Conservation (phyloP, 2,797 vertebrate species). For the Xenopus petersii region DNA sequence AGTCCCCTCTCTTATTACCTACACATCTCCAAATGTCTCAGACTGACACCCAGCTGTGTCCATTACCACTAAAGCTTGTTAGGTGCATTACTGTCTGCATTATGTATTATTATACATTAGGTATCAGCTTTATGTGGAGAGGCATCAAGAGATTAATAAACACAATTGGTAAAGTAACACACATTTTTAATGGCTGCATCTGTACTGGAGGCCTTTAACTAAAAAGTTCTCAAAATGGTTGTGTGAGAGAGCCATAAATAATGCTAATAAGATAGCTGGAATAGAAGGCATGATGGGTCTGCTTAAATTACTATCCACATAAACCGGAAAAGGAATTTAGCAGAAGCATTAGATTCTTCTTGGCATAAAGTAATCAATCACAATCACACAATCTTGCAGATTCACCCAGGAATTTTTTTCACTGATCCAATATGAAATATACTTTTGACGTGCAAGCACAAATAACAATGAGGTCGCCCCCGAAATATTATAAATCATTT, state of each 20-base stretch:
- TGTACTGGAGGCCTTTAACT: constrained; percentile 1
- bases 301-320: constrained; percentile 43
- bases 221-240: constrained; percentile 29
- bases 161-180: constrained; percentile 25
- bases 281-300: constrained; percentile 34
- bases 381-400: constrained; percentile 40
- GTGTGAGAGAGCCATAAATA: constrained; percentile 39
- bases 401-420: constrained; percentile 43
- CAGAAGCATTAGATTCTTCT: constrained; percentile 39
- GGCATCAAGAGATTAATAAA: constrained; percentile 20
- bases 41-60: background rate
- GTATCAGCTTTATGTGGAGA: background rate
- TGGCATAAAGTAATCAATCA: constrained; percentile 42
- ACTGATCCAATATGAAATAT: constrained; percentile 43
- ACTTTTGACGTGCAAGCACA: constrained; percentile 33
- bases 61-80: background rate
- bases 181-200: constrained; percentile 7
- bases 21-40: background rate
- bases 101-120: background rate
- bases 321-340: constrained; percentile 38
- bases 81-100: constrained; percentile 4
- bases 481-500: constrained; percentile 39
- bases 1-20: background rate
- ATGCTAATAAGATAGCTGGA: constrained; percentile 37
- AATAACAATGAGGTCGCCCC: constrained; percentile 39